Evolutionary conservation across 2,888 invertebrate genomes (phyloP).

Genomic region (Cataglyphis altisquamis): DNA sequence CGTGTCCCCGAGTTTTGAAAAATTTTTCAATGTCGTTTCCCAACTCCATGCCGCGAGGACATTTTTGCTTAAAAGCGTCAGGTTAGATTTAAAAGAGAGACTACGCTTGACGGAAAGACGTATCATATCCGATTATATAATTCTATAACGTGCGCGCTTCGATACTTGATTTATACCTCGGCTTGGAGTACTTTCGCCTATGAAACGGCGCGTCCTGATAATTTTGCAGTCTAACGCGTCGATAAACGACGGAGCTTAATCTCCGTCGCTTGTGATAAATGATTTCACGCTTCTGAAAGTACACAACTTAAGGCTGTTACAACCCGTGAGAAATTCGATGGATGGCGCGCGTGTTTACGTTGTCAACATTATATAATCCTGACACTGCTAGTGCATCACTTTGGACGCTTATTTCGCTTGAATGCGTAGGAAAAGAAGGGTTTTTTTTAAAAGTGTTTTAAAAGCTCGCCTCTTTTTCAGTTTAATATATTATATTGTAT

Average conservation of each 20-base stretch:
- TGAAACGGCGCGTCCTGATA: neutral
- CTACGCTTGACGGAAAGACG: neutral
- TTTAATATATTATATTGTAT: no score
- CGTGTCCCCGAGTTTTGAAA: slow-evolving; percentile 28
- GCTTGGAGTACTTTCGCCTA: neutral
- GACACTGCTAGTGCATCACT: slow-evolving; percentile 42
- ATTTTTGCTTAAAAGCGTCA: slow-evolving; percentile 30
- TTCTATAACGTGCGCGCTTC: neutral
- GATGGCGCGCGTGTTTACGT: slow-evolving; percentile 42
- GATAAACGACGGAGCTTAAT: slow-evolving; percentile 41
- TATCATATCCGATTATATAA: slow-evolving; percentile 32
- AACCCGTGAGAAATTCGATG: slow-evolving; percentile 43
- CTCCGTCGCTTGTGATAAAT: slow-evolving; percentile 38
- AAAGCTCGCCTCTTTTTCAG: neutral
- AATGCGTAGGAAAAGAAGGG: slow-evolving; percentile 8
- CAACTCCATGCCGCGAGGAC: slow-evolving; percentile 25
- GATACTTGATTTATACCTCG: slow-evolving; percentile 24
- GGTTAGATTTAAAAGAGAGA: slow-evolving; percentile 4
- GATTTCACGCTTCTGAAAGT: slow-evolving; percentile 49
- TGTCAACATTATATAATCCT: slow-evolving; percentile 48
- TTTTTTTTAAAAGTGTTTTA: slow-evolving; percentile 17
- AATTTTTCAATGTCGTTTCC: slow-evolving; percentile 51
- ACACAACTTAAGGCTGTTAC: slow-evolving; percentile 48
- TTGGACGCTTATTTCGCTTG: slow-evolving; percentile 22
- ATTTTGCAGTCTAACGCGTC: slow-evolving; percentile 48